phyloP scores from a whole-genome alignment of 2,888 invertebrate genomes.

The Malthinus seriepunctatus region DNA sequence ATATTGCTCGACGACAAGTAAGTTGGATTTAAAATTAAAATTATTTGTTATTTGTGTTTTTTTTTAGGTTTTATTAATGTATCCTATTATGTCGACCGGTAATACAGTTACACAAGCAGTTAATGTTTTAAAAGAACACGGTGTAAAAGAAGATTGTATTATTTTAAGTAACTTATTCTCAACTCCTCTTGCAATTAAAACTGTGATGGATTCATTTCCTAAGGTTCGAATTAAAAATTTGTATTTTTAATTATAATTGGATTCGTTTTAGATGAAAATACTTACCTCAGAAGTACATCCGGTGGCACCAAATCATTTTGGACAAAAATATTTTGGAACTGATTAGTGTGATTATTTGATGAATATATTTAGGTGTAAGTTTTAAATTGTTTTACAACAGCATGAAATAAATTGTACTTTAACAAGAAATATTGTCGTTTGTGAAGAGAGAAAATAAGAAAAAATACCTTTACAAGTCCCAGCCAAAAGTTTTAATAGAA shows the following conservation, averaged over 20 bases:
- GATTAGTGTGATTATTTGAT: slow-evolving; percentile 62
- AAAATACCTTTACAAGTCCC: background rate
- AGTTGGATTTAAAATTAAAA: slow-evolving; percentile 5
- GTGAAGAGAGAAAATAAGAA: background rate
- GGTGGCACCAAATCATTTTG: slow-evolving; percentile 96
- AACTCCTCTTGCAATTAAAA: slow-evolving; percentile 87
- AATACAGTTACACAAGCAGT: slow-evolving; percentile 95
- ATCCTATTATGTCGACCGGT: slow-evolving; percentile 98
- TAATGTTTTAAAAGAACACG: slow-evolving; percentile 90
- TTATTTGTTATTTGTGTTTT: background rate
- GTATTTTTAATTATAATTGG: slow-evolving; percentile 4
- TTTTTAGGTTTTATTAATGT: slow-evolving; percentile 85
- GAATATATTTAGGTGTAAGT: background rate
- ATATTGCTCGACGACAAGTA: slow-evolving; percentile 79
- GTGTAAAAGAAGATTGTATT: slow-evolving; percentile 91
- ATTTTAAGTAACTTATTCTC: slow-evolving; percentile 97
- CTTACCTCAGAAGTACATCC: slow-evolving; percentile 94
- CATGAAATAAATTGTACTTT: background rate
- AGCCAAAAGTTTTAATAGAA: no score
- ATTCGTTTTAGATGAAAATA: slow-evolving; percentile 76
- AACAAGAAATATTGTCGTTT: background rate
- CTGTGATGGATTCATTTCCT: slow-evolving; percentile 82
- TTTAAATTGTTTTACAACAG: background rate
- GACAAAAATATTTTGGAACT: slow-evolving; percentile 98
- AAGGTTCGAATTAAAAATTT: slow-evolving; percentile 60